Base-by-base conservation (phyloP, 1,140 invertebrate species). In the Hyles euphorbiae region DNA sequence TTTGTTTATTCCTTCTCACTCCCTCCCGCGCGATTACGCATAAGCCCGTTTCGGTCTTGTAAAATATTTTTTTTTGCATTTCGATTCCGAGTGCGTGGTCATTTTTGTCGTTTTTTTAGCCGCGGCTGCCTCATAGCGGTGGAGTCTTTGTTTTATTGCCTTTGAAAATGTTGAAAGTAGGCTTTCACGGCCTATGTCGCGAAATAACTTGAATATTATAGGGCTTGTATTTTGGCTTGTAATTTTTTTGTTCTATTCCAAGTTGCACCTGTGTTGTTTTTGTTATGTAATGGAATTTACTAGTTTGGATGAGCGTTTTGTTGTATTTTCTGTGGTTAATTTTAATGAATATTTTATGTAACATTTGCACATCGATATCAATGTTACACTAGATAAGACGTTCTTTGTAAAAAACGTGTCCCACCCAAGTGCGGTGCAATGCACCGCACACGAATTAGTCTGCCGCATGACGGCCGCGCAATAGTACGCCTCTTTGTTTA, bases 21-120 rank as follows among this genome's bases (percentile, higher is more conserved):
- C 81, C 77, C 74, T 74, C 78, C 58, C 53, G 65, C 67, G 63
- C 62, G 67, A 63, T 6, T 54, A 57, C 60, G 64, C 64, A 58
- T 83, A 63, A 61, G 44, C 22, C 69, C 69, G 53, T 86, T 81
- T 78, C 82, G 60, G 60, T 86, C 71, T 62, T 65, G 69, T 72
- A 71, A 77, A 76, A 82, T 67, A 72, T 73, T 78, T 88, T 87
- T 83, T 88, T 88, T 84, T 86, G 83, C 83, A 85, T 88, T 87
- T 87, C 80, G 79, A 85, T 85, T 87, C 80, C 72, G 72, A 81
- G 70, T 83, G 82, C 83, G 83, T 80, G 72, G 76, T 77, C 75
- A 79, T 79, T 84, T 85, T 85, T 81, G 75, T 84, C 72, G 72
- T 78, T 74, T 67, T 58, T 59, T 61, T 58, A 72, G 64, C 60